phyloP scores from a whole-genome alignment of 2,888 invertebrate genomes.

The Leucozona laternaria region DNA sequence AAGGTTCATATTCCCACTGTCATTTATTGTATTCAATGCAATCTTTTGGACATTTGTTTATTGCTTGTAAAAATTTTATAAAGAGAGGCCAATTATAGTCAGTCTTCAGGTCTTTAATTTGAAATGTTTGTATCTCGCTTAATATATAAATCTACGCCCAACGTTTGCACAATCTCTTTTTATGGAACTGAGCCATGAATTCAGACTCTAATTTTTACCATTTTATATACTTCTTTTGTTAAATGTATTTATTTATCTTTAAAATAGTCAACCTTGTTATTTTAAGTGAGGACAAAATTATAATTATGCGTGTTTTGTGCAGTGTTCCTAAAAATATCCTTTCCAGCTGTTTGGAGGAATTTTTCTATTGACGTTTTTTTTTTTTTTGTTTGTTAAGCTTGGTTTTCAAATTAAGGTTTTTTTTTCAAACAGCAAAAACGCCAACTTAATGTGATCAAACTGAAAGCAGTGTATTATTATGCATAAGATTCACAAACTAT shows the following conservation, averaged over 20 bases:
- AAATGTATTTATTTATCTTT: slow-evolving; percentile 62
- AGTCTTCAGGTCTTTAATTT: background rate
- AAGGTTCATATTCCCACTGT: slow-evolving; percentile 90
- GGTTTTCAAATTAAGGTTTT: background rate
- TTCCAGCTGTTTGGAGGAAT: slow-evolving; percentile 15
- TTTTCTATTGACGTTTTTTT: background rate
- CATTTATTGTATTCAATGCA: slow-evolving; percentile 91
- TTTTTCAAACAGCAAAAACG: slow-evolving; percentile 34
- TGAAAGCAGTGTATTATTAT: slow-evolving; percentile 73
- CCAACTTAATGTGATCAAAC: slow-evolving; percentile 69
- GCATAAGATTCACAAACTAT: slow-evolving; percentile 45
- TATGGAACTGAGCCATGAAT: slow-evolving; percentile 57
- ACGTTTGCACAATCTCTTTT: slow-evolving; percentile 69
- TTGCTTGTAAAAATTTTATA: slow-evolving; percentile 81
- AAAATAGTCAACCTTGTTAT: slow-evolving; percentile 26
- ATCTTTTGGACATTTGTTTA: slow-evolving; percentile 92
- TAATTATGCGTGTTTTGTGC: slow-evolving; percentile 27
- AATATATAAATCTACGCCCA: slow-evolving; percentile 25
- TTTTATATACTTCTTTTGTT: slow-evolving; percentile 23
- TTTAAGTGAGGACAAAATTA: background rate
- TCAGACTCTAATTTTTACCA: slow-evolving; percentile 45
- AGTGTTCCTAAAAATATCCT: slow-evolving; percentile 51
- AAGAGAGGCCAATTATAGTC: background rate
- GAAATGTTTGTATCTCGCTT: slow-evolving; percentile 9
- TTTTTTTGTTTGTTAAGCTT: slow-evolving; percentile 7